Conservation (phyloP, 2,113 vertebrate genomes). For the Xenopus laevis region DNA sequence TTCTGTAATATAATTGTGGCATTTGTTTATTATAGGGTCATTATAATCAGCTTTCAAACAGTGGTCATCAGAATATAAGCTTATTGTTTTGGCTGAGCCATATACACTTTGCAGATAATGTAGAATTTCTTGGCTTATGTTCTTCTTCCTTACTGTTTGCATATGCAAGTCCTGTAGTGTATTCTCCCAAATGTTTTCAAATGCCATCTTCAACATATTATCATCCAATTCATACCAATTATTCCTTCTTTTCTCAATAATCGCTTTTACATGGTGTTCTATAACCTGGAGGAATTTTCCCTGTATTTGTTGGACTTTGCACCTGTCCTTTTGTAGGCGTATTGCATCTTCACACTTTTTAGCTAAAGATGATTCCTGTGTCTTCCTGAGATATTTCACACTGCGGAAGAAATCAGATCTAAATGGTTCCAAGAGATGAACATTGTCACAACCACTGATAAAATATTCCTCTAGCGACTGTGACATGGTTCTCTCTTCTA, state of each 20-base stretch:
- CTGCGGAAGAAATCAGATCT: conserved; percentile 52
- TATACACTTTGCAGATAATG: conserved; percentile 53
- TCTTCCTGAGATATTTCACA: conserved; percentile 49
- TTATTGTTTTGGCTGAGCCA: conserved; percentile 53
- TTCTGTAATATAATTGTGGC: conserved; percentile 50
- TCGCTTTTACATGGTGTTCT: conserved; percentile 52
- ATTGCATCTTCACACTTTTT: conserved; percentile 46
- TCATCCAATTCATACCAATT: conserved; percentile 48
- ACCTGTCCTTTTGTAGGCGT: conserved; percentile 31
- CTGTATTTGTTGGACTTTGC: conserved; percentile 4
- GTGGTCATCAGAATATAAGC: conserved; percentile 41
- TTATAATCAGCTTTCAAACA: conserved; percentile 49
- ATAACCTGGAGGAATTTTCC: conserved; percentile 3
- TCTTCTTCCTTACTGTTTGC: conserved; percentile 49
- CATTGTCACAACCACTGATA: conserved; percentile 48
- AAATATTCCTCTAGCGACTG: conserved; percentile 45
- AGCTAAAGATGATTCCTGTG: conserved; percentile 40
- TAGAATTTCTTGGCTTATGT: conserved; percentile 54
- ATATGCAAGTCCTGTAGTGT: conserved; percentile 28
- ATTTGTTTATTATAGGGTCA: conserved; percentile 51
- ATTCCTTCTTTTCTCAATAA: conserved; percentile 53
- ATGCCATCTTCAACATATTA: conserved; percentile 56
- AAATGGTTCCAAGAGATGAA: conserved; percentile 54
- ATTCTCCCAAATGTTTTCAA: conserved; percentile 63
- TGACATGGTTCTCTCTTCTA: conserved; percentile 27